Evolutionary conservation across 2,888 invertebrate genomes (phyloP).

Genomic region (Synanthedon formicaeformis): DNA sequence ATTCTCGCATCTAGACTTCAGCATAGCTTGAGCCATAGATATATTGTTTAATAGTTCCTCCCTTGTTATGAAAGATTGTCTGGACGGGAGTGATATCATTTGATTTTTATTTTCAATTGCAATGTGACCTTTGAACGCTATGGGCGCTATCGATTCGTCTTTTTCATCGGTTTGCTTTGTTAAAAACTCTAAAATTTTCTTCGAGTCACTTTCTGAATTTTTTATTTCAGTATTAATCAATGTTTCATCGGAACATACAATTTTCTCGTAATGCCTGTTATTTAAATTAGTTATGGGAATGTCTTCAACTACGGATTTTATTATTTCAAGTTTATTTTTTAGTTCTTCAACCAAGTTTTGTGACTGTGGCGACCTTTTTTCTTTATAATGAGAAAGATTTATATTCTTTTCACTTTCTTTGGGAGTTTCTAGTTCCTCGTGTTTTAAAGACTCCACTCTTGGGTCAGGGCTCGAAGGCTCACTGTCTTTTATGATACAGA

Average conservation of each 20-base stretch:
- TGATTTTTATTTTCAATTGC: constrained; percentile 15
- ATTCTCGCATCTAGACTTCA: constrained; percentile 28
- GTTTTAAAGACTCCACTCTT: too few species aligned
- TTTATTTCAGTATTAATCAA: not conserved
- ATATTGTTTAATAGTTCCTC: constrained; percentile 42
- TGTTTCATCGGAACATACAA: constrained; percentile 13
- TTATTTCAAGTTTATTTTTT: constrained; percentile 13
- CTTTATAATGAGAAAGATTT: not conserved
- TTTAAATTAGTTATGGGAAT: not conserved
- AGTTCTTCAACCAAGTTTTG: constrained; percentile 12
- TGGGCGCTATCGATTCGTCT: constrained; percentile 1
- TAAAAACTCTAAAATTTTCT: constrained; percentile 41
- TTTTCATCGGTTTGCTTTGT: constrained; percentile 35
- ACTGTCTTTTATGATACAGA: constrained; percentile 24
- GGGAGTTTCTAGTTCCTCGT: not conserved
- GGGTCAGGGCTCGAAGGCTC: constrained; percentile 3
- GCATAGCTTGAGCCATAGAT: constrained; percentile 40
- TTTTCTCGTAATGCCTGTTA: constrained; percentile 17
- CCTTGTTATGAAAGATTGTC: constrained; percentile 33
- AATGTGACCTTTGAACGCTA: constrained; percentile 7
- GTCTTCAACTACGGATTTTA: constrained; percentile 6
- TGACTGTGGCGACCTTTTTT: constrained; percentile 4
- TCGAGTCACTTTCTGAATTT: constrained; percentile 11
- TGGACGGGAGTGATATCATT: constrained; percentile 20
- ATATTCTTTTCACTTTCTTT: not conserved